phyloP scores from a whole-genome alignment of 23 tunicate species.

The Oikopleura albicans region DNA sequence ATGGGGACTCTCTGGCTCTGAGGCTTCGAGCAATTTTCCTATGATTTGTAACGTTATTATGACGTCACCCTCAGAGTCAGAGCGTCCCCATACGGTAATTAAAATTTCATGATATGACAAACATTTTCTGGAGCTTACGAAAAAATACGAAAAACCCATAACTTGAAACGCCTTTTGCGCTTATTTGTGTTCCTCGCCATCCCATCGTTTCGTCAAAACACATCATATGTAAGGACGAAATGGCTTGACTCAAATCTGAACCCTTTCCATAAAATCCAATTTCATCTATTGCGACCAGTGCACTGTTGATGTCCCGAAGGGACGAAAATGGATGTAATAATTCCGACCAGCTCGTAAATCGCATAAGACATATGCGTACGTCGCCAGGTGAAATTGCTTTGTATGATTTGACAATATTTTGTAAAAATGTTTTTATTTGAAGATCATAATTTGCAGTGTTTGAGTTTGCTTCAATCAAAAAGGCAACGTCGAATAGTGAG shows the following conservation, averaged over 20 bases:
- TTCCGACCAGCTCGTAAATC: neutral
- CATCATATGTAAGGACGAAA: neutral
- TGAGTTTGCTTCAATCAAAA: neutral
- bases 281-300: neutral
- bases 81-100: no score
- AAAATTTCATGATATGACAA: no score
- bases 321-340: neutral
- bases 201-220: neutral
- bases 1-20: no score
- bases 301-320: neutral
- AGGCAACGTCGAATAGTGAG: slow-evolving; percentile 1
- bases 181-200: slow-evolving; percentile 3
- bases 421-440: neutral
- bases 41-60: no score
- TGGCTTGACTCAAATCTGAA: neutral
- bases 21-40: no score
- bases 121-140: no score
- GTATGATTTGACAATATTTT: neutral
- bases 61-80: no score
- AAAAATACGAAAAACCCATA: no score
- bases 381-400: neutral
- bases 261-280: neutral
- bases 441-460: neutral
- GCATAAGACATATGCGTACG: neutral
- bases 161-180: neutral